Evolutionary conservation across 2,113 vertebrate species (phyloP).

Genomic region (Myotis lucifugus): DNA sequence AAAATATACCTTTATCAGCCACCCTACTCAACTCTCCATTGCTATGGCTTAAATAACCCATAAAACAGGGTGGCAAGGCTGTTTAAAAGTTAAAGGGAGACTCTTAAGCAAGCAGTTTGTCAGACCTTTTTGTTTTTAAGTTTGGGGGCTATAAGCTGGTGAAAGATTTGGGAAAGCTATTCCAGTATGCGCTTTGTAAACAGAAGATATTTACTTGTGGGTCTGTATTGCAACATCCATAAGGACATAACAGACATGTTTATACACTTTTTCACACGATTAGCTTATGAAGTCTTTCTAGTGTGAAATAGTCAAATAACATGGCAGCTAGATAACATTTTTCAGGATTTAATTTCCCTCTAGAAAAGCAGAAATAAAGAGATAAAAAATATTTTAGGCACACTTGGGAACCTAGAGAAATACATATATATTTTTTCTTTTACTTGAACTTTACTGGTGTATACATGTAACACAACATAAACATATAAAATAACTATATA

Average conservation of each 20-base stretch:
- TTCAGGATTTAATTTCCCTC: conserved; percentile 57
- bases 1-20: conserved; percentile 53
- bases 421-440: not conserved
- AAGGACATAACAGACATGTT: conserved; percentile 63
- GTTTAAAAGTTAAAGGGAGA: conserved; percentile 72
- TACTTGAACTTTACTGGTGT: not conserved
- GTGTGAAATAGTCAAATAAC: conserved; percentile 70
- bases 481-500: not conserved
- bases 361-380: conserved; percentile 67
- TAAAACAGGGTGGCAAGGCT: conserved; percentile 55
- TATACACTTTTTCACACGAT: conserved; percentile 70
- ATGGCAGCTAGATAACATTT: conserved; percentile 58
- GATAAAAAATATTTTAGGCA: conserved; percentile 47
- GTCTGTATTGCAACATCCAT: conserved; percentile 46
- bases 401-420: conserved; percentile 29
- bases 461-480: not conserved
- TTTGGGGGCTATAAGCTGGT: conserved; percentile 46
- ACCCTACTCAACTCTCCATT: conserved; percentile 25
- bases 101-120: conserved; percentile 58
- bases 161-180: conserved; percentile 40
- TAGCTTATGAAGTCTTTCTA: conserved; percentile 71
- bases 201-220: conserved; percentile 65
- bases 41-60: conserved; percentile 48
- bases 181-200: conserved; percentile 52
- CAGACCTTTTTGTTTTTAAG: conserved; percentile 55